These are phyloP conservation scores for Drosophila sproati DNA, from an alignment of 1,140 invertebrate species.

Conservation along the genomic window DNA sequence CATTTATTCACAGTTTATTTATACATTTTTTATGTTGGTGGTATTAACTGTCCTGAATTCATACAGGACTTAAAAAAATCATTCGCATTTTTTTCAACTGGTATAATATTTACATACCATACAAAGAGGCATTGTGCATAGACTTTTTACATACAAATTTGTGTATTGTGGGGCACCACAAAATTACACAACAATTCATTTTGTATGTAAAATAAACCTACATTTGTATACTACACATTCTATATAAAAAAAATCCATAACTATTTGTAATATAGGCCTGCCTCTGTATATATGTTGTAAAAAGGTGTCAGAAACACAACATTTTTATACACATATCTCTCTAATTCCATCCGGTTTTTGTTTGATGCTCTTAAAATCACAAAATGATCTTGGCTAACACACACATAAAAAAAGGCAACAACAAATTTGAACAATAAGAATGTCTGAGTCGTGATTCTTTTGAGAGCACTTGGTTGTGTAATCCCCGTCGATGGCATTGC, in stretches of 20 bases:
- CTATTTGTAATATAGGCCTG: conserved; percentile 7
- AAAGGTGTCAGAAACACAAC: background rate
- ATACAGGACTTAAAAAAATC: too few species aligned
- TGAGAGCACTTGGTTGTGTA: conserved; percentile 40
- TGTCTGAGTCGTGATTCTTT: conserved; percentile 14
- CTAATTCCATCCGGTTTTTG: conserved; percentile 17
- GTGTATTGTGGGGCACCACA: background rate
- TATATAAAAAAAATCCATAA: conserved; percentile 10
- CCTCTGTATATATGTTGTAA: background rate
- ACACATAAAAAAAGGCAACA: conserved; percentile 34
- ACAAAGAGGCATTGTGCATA: background rate
- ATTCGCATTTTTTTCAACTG: too few species aligned
- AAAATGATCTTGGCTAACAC: conserved; percentile 17
- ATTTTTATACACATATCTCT: conserved; percentile 8
- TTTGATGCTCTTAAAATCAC: conserved; percentile 21
- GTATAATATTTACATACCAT: background rate
- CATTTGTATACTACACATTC: conserved; percentile 4
- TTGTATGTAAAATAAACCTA: background rate
- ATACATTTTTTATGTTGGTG: too few species aligned
- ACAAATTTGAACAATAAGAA: conserved; percentile 19
- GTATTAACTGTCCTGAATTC: too few species aligned
- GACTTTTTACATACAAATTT: background rate
- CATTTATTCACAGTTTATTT: too few species aligned
- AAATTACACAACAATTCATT: conserved; percentile 8
- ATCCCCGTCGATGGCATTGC: conserved; percentile 41